Base-by-base conservation (phyloP, 2,888 invertebrate genomes). In the Troides aeacus region DNA sequence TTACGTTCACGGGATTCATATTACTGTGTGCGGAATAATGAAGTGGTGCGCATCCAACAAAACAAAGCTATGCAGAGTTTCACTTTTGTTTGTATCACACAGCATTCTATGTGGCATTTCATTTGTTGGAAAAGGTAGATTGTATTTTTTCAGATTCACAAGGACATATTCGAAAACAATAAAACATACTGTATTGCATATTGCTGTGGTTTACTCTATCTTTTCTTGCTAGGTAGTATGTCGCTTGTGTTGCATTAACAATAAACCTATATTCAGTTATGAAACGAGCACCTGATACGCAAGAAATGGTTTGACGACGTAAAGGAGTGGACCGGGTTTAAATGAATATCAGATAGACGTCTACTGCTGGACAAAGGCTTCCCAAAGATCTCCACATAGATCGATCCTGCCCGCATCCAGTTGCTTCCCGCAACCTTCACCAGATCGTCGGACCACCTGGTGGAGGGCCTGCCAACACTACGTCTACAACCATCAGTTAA, bases 71-170 rank as follows among this genome's bases (percentile, higher is more conserved):
- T n/a, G n/a, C n/a, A 2, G 53, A 53, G n/a, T 53, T 53, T 53
- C 53, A 53, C 53, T 53, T 53, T 53, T 53, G 53, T 53, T 53
- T 53, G 53, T n/a, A 53, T 53, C 53, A 53, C 50, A 50, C 53
- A 53, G n/a, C 53, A 53, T 53, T 53, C 53, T n/a, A 12, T n/a
- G 18, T 53, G 53, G n/a, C n/a, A 53, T 53, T 53, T 53, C n/a
- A 53, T 53, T 53, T 53, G 53, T 18, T n/a, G n/a, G 53, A n/a
- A 53, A 53, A 53, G n/a, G 53, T 53, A n/a, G n/a, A 53, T 53
- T 53, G n/a, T 53, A n/a, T n/a, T 53, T 53, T 53, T 53, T 53
- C n/a, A n/a, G 12, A 53, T 53, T 53, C 53, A 18, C 12, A 18
- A n/a, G n/a, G 53, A 53, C n/a, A 53, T 53, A 18, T 18, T 53